These are phyloP conservation scores for Taeniopygia guttata DNA, from an alignment of 2,797 vertebrate genomes.

Conservation along the genomic window DNA sequence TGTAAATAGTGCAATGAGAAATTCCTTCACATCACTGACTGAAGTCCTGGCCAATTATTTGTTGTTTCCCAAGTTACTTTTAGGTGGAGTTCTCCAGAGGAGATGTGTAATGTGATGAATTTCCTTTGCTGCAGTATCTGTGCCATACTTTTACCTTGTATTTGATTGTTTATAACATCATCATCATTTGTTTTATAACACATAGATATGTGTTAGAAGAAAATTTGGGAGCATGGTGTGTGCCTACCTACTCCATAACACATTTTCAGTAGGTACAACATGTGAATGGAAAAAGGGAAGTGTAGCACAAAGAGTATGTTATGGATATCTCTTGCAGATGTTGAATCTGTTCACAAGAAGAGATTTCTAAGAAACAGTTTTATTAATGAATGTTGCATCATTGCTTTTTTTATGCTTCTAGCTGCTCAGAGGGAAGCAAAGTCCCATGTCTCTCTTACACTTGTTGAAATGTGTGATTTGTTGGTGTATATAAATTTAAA, in stretches of 20 bases:
- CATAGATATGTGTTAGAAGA: neutral
- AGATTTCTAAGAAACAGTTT: neutral
- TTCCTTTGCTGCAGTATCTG: neutral
- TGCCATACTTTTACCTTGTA: neutral
- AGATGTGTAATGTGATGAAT: neutral
- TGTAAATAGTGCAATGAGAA: neutral
- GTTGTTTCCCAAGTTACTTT: neutral
- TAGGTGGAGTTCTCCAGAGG: neutral
- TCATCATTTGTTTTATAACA: too few relatives aligned
- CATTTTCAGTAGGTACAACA: neutral
- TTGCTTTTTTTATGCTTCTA: neutral
- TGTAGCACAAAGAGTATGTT: neutral
- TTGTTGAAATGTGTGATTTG: neutral
- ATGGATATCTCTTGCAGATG: neutral
- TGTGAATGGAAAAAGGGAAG: neutral
- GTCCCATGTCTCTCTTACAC: neutral
- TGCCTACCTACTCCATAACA: neutral
- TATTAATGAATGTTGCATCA: neutral
- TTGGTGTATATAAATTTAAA: neutral
- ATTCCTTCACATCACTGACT: neutral
- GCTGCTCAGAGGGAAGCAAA: neutral
- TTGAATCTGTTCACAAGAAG: neutral
- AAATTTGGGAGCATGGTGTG: neutral
- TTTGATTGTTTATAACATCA: neutral
- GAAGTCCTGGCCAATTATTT: neutral